phyloP scores from a whole-genome alignment of 2,113 vertebrate species.

The Scytalopus superciliaris region DNA sequence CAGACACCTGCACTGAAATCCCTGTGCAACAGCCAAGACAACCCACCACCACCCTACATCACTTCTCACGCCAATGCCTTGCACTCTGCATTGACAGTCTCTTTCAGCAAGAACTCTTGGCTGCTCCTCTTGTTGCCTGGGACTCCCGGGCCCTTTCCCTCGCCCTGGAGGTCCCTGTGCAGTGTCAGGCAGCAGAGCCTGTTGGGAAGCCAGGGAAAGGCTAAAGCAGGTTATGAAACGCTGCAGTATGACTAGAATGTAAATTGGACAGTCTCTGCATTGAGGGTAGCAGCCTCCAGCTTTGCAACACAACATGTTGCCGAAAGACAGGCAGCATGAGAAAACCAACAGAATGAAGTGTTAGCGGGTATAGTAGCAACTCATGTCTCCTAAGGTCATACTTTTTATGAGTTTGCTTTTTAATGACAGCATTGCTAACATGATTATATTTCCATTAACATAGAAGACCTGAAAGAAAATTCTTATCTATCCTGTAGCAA shows the following conservation, averaged over 20 bases:
- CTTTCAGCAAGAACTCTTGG: not conserved
- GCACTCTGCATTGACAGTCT: fast-evolving
- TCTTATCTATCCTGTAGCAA: not conserved
- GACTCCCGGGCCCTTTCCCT: not conserved
- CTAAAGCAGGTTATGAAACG: not conserved
- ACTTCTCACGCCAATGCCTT: fast-evolving
- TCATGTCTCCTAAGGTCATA: not conserved
- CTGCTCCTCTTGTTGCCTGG: not conserved
- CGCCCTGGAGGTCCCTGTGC: not conserved
- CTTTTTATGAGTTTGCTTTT: not conserved
- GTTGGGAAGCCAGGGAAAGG: not conserved
- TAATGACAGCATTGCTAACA: not conserved
- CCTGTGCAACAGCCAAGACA: not conserved
- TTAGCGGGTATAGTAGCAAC: not conserved
- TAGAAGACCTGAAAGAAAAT: not conserved
- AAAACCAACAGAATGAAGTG: not conserved
- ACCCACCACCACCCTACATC: not conserved
- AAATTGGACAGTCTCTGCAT: constrained; percentile 6
- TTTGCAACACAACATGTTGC: not conserved
- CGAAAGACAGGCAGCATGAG: not conserved
- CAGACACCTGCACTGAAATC: not conserved
- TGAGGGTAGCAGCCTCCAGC: constrained; percentile 10
- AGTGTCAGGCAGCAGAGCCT: not conserved
- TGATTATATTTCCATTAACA: not conserved
- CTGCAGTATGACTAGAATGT: constrained; percentile 29